Percentiles rank a stretch among this genome's conserved stretches.
Evolutionary conservation across 2,888 invertebrate species (phyloP).

Genomic region (Lasioglossum morio): DNA sequence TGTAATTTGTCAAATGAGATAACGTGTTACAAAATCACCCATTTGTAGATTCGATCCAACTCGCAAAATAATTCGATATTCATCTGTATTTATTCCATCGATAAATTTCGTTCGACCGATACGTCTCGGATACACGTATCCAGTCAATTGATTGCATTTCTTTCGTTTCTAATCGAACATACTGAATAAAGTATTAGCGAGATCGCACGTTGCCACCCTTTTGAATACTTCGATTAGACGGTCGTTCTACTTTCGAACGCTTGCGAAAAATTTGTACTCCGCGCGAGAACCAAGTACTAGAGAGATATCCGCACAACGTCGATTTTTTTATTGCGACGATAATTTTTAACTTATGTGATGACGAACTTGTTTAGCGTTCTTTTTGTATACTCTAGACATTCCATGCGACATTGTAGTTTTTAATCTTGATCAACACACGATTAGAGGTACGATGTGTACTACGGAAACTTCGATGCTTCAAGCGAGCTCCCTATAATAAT

Average conservation of each 20-base stretch:
- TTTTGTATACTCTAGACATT: conserved; percentile 64
- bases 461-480: conserved; percentile 36
- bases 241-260: conserved; percentile 20
- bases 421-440: conserved; percentile 43
- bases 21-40: conserved; percentile 40
- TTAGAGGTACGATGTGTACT: conserved; percentile 20
- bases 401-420: conserved; percentile 59
- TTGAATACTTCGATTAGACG: conserved; percentile 29
- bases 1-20: conserved; percentile 61
- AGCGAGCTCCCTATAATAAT: conserved; percentile 25
- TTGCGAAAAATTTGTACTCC: conserved; percentile 30
- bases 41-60: conserved; percentile 46
- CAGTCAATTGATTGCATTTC: conserved; percentile 20
- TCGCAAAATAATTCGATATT: conserved; percentile 44
- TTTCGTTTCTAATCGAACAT: conserved; percentile 25
- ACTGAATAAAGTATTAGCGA: conserved; percentile 34
- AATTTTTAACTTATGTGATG: conserved; percentile 58
- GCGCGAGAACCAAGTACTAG: conserved; percentile 27
- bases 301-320: conserved; percentile 48
- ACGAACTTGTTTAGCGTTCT: conserved; percentile 47
- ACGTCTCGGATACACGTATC: conserved; percentile 4
- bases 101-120: conserved; percentile 54
- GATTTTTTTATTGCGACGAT: conserved; percentile 38
- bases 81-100: conserved; percentile 62
- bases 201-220: conserved; percentile 37